phyloP scores from a whole-genome alignment of 2,113 vertebrate species.

The Coptodon rendalli region DNA sequence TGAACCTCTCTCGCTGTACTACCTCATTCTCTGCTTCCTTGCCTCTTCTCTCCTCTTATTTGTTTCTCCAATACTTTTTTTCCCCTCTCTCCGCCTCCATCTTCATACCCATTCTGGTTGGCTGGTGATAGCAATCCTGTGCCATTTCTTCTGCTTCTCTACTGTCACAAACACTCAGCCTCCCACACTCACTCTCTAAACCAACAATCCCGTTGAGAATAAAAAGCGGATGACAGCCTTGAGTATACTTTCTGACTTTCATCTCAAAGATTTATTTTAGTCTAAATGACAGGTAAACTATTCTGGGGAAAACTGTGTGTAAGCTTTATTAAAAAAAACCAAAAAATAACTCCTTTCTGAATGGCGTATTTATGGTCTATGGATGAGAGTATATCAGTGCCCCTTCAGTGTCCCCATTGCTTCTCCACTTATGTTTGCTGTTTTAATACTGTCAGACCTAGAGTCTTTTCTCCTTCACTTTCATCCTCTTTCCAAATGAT shows the following conservation, averaged over 20 bases:
- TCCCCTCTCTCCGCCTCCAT: not conserved
- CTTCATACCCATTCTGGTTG: constrained; percentile 9
- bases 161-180: constrained; percentile 24
- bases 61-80: not conserved
- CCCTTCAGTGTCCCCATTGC: not conserved
- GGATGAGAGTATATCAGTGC: not conserved
- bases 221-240: not conserved
- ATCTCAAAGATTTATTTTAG: not conserved
- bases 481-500: constrained; percentile 4
- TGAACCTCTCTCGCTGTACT: constrained; percentile 15
- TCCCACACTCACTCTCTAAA: not conserved
- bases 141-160: not conserved
- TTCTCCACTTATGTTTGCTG: not conserved
- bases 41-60: constrained; percentile 8
- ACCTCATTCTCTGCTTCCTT: constrained; percentile 20
- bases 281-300: not conserved
- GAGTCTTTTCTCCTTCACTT: not conserved
- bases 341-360: not conserved
- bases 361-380: not conserved
- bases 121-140: constrained; percentile 14
- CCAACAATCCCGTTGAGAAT: not conserved
- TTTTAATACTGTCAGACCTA: not conserved
- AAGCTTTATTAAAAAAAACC: not conserved
- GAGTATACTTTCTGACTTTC: not conserved
- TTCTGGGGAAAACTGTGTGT: not conserved